phyloP scores from a whole-genome alignment of 2,113 vertebrate species.

The Aphelocoma coerulescens region DNA sequence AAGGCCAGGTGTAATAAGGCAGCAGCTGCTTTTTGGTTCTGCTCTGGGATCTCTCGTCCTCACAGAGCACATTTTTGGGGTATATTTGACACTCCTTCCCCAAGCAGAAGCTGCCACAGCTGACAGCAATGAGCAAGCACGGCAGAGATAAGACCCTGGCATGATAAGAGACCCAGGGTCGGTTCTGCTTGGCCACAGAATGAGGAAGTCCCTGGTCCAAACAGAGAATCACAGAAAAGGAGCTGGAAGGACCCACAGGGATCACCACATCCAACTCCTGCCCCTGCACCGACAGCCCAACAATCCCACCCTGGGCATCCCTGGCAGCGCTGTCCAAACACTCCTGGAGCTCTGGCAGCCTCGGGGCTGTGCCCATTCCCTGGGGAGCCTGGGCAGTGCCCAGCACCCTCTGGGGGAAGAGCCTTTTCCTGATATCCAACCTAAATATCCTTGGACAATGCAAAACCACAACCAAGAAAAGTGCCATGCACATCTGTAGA shows the following conservation, averaged over 20 bases:
- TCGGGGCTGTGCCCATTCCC: neutral
- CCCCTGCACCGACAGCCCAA: neutral
- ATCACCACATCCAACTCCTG: neutral
- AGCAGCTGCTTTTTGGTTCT: neutral
- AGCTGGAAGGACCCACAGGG: neutral
- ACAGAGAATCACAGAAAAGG: neutral
- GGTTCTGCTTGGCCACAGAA: neutral
- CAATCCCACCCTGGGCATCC: neutral
- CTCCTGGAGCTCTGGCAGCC: neutral
- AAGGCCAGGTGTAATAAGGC: constrained; percentile 20
- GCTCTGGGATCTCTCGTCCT: constrained; percentile 13
- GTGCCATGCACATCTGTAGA: rapidly evolving
- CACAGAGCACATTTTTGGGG: neutral
- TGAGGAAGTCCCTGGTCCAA: neutral
- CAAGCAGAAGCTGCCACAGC: neutral
- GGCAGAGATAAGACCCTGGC: neutral
- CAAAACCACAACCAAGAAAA: neutral
- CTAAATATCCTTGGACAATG: too few species aligned
- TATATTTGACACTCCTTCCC: neutral
- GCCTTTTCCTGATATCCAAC: neutral
- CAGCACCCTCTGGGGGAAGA: neutral
- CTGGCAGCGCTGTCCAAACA: rapidly evolving
- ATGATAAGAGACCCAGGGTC: rapidly evolving
- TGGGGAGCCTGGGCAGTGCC: neutral
- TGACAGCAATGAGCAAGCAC: neutral